Base-by-base conservation (phyloP, 2,888 invertebrate genomes). In the Caenorhabditis parvicauda region DNA sequence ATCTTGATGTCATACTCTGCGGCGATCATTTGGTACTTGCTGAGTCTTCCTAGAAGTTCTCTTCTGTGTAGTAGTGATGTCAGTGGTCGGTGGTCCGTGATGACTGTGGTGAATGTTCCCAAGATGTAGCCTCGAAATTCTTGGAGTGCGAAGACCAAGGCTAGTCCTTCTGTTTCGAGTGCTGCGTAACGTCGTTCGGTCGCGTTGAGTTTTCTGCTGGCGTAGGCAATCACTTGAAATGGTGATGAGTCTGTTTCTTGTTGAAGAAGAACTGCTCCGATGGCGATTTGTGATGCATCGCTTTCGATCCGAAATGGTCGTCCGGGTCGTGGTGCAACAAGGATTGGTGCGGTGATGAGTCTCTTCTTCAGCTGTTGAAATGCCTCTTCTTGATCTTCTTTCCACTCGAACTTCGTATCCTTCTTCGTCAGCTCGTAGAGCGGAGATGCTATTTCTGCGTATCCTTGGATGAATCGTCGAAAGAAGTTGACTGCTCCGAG, bases 61-160 rank as follows among this genome's bases (percentile, higher is more conserved):
- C 42, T 46, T 12, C 46, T 9, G 24, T 24, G 14, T 14, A 64
- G 43, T 1, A 64, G 41, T 2, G 57, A 5, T 12, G 17, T 44
- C 12, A 64, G 38, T 9, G 60, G 64, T 2, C 35, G 6, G 28
- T 64, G 60, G 32, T 64, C 64, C 0, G 60, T 60, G 19, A 49
- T 46, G 9, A 60, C 41, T 1, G 25, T 38, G 0, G 42, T 50
- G 22, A 54, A 43, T 1, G 54, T 43, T 0, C 60, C 60, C 7
- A 39, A 32, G 7, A 60, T 60, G 28, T 64, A 60, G 5, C 41
- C 51, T n/a, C 45, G 29, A 39, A 60, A 64, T 7, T 42, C 12
- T 22, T 60, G n/a, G 9, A 53, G 35, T 0, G 60, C 64, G 17
- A 43, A 50, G 3, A 41, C 44, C 0, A 64, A 22, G 9, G 39